A percentile compares a stretch with the other conserved stretches of the same genome.
Conservation (phyloP, 2,888 invertebrate genomes). For the Heliconius hortense region DNA sequence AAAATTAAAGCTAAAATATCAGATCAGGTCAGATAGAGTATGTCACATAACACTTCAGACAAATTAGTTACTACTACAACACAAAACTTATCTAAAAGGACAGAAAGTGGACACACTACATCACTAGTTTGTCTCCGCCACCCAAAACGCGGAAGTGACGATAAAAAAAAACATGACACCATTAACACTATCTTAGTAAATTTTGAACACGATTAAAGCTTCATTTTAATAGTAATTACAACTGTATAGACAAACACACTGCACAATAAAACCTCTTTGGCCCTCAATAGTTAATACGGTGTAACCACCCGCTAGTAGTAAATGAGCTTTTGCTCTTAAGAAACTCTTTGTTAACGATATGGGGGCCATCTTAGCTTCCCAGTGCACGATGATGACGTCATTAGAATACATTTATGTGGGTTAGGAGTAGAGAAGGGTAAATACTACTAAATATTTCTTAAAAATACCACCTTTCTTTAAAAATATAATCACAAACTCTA, state of each 20-base stretch:
- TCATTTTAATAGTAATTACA: neutral
- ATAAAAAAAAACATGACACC: conserved; percentile 1
- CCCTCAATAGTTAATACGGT: neutral
- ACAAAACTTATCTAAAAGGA: neutral
- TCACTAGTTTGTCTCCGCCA: neutral
- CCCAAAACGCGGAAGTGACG: neutral
- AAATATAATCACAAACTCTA: neutral
- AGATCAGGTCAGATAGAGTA: no score
- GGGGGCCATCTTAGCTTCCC: conserved; percentile 4
- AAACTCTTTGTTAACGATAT: conserved; percentile 57
- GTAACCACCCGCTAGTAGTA: conserved; percentile 18
- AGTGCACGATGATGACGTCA: conserved; percentile 2
- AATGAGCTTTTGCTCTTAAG: conserved; percentile 56
- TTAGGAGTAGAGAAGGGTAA: neutral
- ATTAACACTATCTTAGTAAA: neutral
- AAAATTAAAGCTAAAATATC: no score
- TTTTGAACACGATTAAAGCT: neutral
- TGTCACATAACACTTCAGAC: no score
- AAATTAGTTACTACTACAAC: neutral
- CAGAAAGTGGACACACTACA: neutral
- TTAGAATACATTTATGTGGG: conserved; percentile 6
- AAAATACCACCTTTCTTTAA: no score
- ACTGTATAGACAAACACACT: neutral
- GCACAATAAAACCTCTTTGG: neutral
- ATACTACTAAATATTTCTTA: neutral